These are phyloP conservation scores for Ichneumon xanthorius DNA, from an alignment of 2,888 invertebrate species.

Conservation along the genomic window DNA sequence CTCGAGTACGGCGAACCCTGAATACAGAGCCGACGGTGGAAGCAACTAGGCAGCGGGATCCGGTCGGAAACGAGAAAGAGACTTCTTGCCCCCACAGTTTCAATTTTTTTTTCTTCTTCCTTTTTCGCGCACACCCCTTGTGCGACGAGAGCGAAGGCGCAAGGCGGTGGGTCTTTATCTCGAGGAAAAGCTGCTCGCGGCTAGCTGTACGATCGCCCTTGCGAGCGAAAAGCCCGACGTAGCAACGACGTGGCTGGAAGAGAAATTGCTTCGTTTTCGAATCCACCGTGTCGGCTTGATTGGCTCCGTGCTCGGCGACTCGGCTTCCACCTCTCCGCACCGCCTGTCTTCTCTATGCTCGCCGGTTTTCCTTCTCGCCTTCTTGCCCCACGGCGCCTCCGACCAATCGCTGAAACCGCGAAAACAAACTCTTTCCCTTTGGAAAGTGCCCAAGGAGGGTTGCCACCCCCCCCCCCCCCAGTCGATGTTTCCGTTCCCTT, in stretches of 20 bases:
- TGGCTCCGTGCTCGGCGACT: constrained; percentile 70
- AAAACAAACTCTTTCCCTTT: constrained; percentile 62
- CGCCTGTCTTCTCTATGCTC: constrained; percentile 37
- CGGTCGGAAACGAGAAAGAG: constrained; percentile 22
- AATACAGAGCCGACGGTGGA: constrained; percentile 8
- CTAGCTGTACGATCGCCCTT: constrained; percentile 65
- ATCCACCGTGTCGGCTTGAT: constrained; percentile 78
- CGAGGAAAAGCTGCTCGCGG: constrained; percentile 75
- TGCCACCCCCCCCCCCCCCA: neutral
- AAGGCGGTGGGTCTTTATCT: constrained; percentile 74
- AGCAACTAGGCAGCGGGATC: constrained; percentile 5
- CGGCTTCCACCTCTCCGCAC: constrained; percentile 36
- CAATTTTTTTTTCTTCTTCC: constrained; percentile 27
- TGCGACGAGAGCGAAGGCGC: constrained; percentile 22
- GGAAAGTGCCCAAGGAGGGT: constrained; percentile 70
- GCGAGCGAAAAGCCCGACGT: constrained; percentile 65
- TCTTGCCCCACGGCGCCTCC: constrained; percentile 38
- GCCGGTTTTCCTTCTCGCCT: constrained; percentile 30
- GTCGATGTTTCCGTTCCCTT: constrained; percentile 27
- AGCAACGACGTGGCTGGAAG: constrained; percentile 78
- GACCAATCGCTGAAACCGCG: constrained; percentile 31
- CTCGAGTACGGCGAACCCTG: constrained; percentile 13
- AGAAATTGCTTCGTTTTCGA: constrained; percentile 81
- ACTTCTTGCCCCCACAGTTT: constrained; percentile 63
- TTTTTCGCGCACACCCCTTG: constrained; percentile 35